Evolutionary conservation across 1,140 invertebrate genomes (phyloP), one percentile per base, ranked within the genome.

Genomic region (Archivesica marissinica): DNA sequence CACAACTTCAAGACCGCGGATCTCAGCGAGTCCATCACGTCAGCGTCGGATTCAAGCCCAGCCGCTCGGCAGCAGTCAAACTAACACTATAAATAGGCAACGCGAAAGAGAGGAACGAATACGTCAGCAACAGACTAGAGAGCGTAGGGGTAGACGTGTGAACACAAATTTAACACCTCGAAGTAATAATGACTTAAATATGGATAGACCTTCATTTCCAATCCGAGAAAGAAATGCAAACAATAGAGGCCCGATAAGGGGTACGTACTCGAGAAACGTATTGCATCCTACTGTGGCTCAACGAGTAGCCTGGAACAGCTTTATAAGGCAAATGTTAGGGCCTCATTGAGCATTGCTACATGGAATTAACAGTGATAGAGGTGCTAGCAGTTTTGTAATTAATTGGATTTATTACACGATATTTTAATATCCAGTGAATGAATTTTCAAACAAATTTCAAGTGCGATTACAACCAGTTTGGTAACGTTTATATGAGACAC

Each of bases 261-360:
- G 23, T 47, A 25, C 35, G 20, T 70, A 50, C 23, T 47, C 41
- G 20, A 47, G 77, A 41, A 70, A 39, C n/a, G 9, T 56, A 33
- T 17, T 68, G 15, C 61, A 70, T 70, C 78, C 78, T 0, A 39
- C 78, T 17, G 64, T 81, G 17, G 38, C 50, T n/a, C 80, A 83
- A 64, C 80, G 75, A 59, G 9, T 83, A 23, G 80, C 80, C 2
- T 83, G 80, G 80, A 74, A 74, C 35, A 83, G 54, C 64, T 83
- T 83, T 50, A 83, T 83, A 41, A 7, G 70, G n/a, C 64, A 83
- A 47, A 83, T 83, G 80, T 50, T 83, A 11, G 80, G 80, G 9
- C 80, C 68, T 41, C 80, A 75, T 41, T 75, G 77, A 79, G n/a
- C n/a, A n/a, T n/a, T n/a, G 15, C 44, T 25, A 44, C 20, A 30